A percentile compares a stretch with the other conserved stretches of the same genome.
phyloP scores from a whole-genome alignment of 92 coral and sea anemone species.

The Epizoanthus stellaris region DNA sequence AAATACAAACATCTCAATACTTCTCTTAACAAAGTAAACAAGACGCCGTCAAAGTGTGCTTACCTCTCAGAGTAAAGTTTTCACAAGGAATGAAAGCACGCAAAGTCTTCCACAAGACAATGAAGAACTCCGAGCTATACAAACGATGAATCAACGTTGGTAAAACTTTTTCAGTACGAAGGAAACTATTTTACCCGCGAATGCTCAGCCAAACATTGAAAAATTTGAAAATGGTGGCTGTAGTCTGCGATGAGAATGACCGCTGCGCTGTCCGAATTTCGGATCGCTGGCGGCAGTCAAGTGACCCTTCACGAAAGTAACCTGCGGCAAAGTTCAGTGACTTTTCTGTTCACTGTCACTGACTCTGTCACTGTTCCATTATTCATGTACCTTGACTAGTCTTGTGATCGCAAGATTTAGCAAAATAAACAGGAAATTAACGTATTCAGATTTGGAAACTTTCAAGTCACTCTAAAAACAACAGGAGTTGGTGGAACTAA shows the following conservation, averaged over 20 bases:
- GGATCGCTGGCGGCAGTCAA: not conserved
- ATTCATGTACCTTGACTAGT: not conserved
- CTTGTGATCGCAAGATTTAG: not conserved
- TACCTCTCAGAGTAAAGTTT: not conserved
- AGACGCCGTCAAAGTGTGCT: not conserved
- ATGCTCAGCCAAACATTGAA: not conserved
- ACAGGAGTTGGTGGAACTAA: too few species aligned
- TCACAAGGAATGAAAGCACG: not conserved
- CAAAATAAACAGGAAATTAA: not conserved
- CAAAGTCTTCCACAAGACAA: not conserved
- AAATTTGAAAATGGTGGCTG: constrained; percentile 25
- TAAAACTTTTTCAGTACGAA: not conserved
- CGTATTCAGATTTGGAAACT: not conserved
- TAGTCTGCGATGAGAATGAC: not conserved
- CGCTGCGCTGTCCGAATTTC: constrained; percentile 17
- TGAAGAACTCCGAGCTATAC: not conserved
- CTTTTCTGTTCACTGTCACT: not conserved
- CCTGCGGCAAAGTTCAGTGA: constrained; percentile 8
- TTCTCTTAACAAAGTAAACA: constrained; percentile 19
- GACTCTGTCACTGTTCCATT: constrained; percentile 12
- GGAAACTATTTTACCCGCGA: too few species aligned
- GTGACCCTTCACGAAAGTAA: not conserved
- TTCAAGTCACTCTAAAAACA: not conserved
- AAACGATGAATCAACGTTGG: not conserved
- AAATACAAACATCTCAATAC: constrained; percentile 11